Base-by-base conservation (phyloP, 2,797 vertebrate species). In the Periparus ater region DNA sequence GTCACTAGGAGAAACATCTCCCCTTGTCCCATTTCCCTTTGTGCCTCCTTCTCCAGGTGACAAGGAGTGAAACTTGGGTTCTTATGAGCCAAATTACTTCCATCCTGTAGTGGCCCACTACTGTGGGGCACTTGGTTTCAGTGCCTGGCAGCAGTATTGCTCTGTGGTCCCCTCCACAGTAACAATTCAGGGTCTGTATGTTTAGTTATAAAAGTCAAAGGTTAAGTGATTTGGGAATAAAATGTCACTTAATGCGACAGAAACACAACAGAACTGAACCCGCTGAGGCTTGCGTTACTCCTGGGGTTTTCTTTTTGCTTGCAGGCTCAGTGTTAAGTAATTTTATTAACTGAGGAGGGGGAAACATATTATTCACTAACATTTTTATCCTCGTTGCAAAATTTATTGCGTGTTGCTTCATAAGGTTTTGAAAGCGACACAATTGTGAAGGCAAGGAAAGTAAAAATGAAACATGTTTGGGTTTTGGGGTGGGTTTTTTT, bases 141-240 rank as follows among this genome's bases (percentile, higher is more conserved):
- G 50, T 61, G 55, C 78, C 74, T 91, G 70, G 92, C 88, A 96
- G 85, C 25, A 4, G 62, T 89, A 85, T 96, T 38, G 0, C 80
- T 95, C 13, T 1, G 79, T 57, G 73, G 85, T 81, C 93, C 83
- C 88, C 78, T 86, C 86, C 91, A 67, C 19, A 2, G 91, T 96
- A 96, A 94, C 89, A 74, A 26, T 94, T 95, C 88, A 86, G 74
- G 88, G 80, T 92, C 89, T 96, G 92, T 91, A 86, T 96, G 91
- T 96, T 93, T 94, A 95, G 97, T 96, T 97, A 94, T 93, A 88
- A 91, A 97, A 98, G 98, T 97, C 97, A 50, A 94, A 98, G 98
- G 98, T 98, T 98, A 98, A 98, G 97, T 97, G 97, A 96, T 97
- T 93, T 95, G 97, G 97, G 97, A 98, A 97, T 98, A 97, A 97